Percentiles rank a stretch among this genome's conserved stretches.
Evolutionary conservation across 2,888 invertebrate genomes (phyloP).

Genomic region (Eilema caniola): DNA sequence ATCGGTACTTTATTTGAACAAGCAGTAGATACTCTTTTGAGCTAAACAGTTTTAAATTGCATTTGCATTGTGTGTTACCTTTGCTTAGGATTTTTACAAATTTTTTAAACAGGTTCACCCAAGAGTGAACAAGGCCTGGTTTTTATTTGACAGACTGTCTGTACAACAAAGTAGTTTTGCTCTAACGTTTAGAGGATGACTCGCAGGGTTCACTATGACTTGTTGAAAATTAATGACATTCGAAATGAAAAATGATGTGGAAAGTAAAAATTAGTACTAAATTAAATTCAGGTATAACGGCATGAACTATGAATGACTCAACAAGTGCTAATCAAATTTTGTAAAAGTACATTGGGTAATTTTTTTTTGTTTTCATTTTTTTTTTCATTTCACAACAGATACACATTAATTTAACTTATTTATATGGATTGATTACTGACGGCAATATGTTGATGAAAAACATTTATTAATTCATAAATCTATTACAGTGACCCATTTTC

Average conservation of each 20-base stretch:
- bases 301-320: too few relatives aligned
- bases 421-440: too few relatives aligned
- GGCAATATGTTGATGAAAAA: too few relatives aligned
- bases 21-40: too few relatives aligned
- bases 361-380: too few relatives aligned
- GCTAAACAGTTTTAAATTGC: too few relatives aligned
- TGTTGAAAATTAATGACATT: slow-evolving; percentile 2
- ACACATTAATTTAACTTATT: too few relatives aligned
- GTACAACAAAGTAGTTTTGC: background rate
- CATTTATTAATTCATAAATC: background rate
- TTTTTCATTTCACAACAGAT: too few relatives aligned
- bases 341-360: too few relatives aligned
- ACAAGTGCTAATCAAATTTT: background rate
- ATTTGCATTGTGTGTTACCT: too few relatives aligned
- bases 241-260: background rate
- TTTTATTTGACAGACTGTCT: background rate
- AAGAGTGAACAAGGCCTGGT: background rate
- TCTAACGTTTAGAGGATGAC: background rate
- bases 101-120: background rate
- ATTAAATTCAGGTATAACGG: background rate
- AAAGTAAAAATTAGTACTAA: background rate
- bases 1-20: too few relatives aligned
- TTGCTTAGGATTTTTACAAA: too few relatives aligned
- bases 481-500: slow-evolving; percentile 1
- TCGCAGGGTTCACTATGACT: background rate